Conservation (phyloP, 1,140 invertebrate genomes). For the Rhyzopertha dominica region DNA sequence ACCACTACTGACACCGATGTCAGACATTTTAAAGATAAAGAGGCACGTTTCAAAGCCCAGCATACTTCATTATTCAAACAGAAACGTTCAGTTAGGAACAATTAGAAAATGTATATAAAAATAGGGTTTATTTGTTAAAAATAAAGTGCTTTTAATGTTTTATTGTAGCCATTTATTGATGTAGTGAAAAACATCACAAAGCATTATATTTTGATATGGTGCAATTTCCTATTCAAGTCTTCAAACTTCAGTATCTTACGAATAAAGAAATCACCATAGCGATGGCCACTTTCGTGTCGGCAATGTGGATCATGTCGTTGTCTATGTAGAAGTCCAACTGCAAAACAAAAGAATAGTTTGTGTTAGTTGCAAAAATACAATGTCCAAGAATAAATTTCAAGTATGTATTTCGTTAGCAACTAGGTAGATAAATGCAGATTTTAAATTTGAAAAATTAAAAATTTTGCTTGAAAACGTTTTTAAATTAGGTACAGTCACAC, state of each 20-base stretch:
- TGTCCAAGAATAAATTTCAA: no score
- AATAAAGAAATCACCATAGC: conserved; percentile 99
- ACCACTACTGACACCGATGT: conserved; percentile 26
- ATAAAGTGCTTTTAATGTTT: conserved; percentile 4
- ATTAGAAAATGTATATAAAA: conserved; percentile 1
- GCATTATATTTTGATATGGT: conserved; percentile 72
- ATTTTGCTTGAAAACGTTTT: no score
- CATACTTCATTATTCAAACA: conserved; percentile 28
- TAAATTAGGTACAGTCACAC: no score
- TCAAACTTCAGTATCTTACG: conserved; percentile 97
- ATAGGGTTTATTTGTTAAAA: conserved; percentile 3
- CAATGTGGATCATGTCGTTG: conserved; percentile 99
- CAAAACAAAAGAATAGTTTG: conserved; percentile 44
- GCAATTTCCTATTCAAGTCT: conserved; percentile 82
- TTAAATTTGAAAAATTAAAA: no score
- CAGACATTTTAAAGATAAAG: conserved; percentile 33
- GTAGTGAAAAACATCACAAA: conserved; percentile 4
- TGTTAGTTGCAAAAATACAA: no score
- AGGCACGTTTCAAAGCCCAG: conserved; percentile 37
- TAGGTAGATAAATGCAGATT: no score
- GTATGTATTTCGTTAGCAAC: no score
- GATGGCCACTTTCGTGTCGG: conserved; percentile 98
- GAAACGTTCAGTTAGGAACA: conserved; percentile 6
- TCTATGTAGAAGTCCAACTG: conserved; percentile 99
- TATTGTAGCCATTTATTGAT: not conserved